Conservation (phyloP, 2,113 vertebrate species). For the Brevimyrus niger region DNA sequence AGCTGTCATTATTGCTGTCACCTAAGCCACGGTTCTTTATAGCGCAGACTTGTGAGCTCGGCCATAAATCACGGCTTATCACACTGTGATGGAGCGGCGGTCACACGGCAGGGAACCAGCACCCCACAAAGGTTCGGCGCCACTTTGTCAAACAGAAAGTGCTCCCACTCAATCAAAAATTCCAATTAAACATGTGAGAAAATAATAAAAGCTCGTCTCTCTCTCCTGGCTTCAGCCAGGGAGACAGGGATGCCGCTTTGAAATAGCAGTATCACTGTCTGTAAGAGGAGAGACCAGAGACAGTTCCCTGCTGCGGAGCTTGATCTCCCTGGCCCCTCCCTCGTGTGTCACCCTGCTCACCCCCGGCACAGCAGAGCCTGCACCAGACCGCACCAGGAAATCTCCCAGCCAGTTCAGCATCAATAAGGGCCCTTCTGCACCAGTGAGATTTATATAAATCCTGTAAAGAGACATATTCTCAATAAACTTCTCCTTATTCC, state of each 20-base stretch:
- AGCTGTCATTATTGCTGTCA: not conserved
- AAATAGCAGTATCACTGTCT: not conserved
- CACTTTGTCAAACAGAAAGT: not conserved
- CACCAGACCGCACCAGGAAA: not conserved
- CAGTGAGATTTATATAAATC: not conserved
- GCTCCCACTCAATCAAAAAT: not conserved
- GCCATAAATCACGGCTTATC: not conserved
- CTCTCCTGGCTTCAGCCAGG: not conserved
- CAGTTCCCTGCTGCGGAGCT: not conserved
- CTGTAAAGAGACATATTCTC: not conserved
- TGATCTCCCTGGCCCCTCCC: not conserved
- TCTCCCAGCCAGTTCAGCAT: not conserved
- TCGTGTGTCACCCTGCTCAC: not conserved
- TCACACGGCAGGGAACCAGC: not conserved
- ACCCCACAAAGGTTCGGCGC: not conserved
- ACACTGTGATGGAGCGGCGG: not conserved
- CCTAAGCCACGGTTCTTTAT: not conserved
- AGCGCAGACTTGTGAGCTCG: not conserved
- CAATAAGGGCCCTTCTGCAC: not conserved
- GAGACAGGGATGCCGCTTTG: not conserved
- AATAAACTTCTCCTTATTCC: not conserved
- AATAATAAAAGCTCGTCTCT: not conserved
- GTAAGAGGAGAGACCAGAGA: not conserved
- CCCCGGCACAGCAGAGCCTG: not conserved
- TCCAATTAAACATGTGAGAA: not conserved